Conservation (phyloP, 2,888 invertebrate genomes). For the Scaptomyza polygonia region DNA sequence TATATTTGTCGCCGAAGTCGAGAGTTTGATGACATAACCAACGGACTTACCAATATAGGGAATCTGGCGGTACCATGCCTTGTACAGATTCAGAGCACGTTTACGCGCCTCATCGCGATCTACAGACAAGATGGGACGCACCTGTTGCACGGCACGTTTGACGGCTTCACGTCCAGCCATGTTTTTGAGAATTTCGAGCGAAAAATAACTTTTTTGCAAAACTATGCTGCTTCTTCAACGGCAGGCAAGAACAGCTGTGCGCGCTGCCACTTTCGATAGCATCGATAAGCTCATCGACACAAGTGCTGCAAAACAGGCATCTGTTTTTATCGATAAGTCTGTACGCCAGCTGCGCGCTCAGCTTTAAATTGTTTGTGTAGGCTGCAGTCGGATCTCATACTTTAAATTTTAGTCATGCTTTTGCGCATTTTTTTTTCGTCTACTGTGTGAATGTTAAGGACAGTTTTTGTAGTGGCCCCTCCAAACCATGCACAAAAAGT, state of each 20-base stretch:
- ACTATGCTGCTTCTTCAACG: constrained; percentile 38
- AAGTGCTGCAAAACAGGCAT: constrained; percentile 19
- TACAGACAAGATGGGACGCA: constrained; percentile 93
- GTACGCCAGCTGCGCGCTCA: constrained; percentile 11
- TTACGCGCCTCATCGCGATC: constrained; percentile 91
- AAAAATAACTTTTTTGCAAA: constrained; percentile 50
- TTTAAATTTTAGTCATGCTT: constrained; percentile 32
- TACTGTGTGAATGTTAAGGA: constrained; percentile 67
- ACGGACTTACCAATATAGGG: constrained; percentile 91
- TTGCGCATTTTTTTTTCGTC: constrained; percentile 31
- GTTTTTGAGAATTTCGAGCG: constrained; percentile 21
- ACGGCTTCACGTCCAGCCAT: constrained; percentile 85
- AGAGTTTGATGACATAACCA: constrained; percentile 74
- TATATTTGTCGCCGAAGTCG: constrained; percentile 24
- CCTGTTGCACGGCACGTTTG: constrained; percentile 87
- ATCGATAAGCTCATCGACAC: constrained; percentile 9
- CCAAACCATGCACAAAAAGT: constrained; percentile 44
- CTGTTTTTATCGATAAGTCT: constrained; percentile 21
- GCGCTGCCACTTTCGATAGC: constrained; percentile 15
- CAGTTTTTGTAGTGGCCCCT: constrained; percentile 50
- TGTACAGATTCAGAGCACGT: constrained; percentile 94
- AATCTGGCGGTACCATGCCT: constrained; percentile 96
- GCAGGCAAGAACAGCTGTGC: constrained; percentile 41
- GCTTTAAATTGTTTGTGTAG: constrained; percentile 16
- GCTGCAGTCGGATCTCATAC: constrained; percentile 14